Conservation (phyloP, 1,140 invertebrate species). For the Euwallacea similis region DNA sequence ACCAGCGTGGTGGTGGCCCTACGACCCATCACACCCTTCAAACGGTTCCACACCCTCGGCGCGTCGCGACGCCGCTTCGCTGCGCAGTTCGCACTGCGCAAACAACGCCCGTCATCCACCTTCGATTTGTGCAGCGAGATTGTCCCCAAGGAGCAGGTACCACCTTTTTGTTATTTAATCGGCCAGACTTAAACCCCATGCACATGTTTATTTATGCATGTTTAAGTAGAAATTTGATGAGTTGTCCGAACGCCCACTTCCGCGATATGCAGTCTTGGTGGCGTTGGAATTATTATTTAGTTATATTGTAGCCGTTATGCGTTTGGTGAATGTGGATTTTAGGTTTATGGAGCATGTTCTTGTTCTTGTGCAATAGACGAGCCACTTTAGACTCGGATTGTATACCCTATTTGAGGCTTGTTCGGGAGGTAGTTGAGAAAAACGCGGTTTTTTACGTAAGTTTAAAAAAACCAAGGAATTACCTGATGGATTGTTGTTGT, state of each 20-base stretch:
- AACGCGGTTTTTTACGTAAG: constrained; percentile 1
- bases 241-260: not conserved
- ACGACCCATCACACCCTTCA: constrained; percentile 46
- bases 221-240: not conserved
- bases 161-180: too few relatives aligned
- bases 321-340: too few relatives aligned
- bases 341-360: not conserved
- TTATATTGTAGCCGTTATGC: not conserved
- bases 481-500: too few relatives aligned
- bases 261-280: not conserved
- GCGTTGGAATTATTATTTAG: constrained; percentile 1
- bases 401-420: not conserved
- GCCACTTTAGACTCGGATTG: not conserved
- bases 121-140: not conserved
- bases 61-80: constrained; percentile 46
- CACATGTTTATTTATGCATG: constrained; percentile 2
- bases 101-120: constrained; percentile 47
- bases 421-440: not conserved
- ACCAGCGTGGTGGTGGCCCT: constrained; percentile 50
- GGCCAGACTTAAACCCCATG: too few relatives aligned
- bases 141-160: too few relatives aligned
- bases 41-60: constrained; percentile 46
- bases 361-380: not conserved
- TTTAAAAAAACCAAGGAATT: not conserved
- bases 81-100: constrained; percentile 33